Evolutionary conservation across 2,113 vertebrate species (phyloP).

Genomic region (Phylloscopus trochiloides): DNA sequence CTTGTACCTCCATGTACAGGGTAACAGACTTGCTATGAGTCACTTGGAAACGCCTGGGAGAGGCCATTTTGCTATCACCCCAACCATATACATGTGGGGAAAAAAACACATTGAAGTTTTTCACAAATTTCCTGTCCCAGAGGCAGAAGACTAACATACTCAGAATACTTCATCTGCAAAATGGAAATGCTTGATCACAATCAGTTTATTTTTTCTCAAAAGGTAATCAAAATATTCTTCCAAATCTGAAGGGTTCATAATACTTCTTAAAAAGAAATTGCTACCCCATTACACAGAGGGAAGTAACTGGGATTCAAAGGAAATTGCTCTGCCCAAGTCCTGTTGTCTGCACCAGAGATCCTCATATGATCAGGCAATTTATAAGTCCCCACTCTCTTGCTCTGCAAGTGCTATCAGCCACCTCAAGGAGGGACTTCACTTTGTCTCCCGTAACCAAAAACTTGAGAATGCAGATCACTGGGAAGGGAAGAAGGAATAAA

Average conservation of each 20-base stretch:
- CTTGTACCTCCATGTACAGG: neutral
- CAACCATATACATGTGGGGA: neutral
- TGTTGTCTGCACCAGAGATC: neutral
- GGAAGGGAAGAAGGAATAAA: neutral
- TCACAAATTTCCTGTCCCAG: neutral
- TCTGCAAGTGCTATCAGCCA: neutral
- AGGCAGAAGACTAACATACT: neutral
- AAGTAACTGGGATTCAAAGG: neutral
- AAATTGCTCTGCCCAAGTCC: neutral
- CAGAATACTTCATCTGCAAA: neutral
- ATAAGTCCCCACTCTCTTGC: neutral
- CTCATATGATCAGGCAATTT: neutral
- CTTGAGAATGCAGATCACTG: neutral
- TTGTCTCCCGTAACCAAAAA: neutral
- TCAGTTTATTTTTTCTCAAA: neutral
- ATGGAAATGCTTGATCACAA: accelerated
- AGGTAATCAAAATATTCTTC: neutral
- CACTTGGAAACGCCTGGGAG: neutral
- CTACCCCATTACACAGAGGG: neutral
- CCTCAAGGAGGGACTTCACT: neutral
- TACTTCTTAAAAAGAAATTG: neutral
- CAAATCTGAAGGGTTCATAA: neutral
- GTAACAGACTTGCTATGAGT: neutral
- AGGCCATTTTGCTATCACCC: neutral
- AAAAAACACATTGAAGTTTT: neutral